Conservation (phyloP, 2,797 vertebrate genomes). For the Sebastolobus altivelis region DNA sequence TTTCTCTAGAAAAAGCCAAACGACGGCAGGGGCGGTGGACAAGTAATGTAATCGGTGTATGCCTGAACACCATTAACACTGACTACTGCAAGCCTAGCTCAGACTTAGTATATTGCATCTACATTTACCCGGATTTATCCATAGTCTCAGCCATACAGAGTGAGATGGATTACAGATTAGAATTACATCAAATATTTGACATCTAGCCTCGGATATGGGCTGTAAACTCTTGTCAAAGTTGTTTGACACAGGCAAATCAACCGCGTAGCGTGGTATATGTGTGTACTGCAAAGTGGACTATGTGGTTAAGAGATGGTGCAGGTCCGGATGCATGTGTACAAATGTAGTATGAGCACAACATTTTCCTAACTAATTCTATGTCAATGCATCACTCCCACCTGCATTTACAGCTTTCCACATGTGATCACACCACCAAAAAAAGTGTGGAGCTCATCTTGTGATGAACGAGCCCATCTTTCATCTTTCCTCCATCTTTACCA, state of each 20-base stretch:
- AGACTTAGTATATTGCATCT: neutral
- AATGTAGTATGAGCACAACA: neutral
- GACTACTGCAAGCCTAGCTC: too few species aligned
- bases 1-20: too few species aligned
- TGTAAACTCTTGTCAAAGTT: conserved; percentile 6
- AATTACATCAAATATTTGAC: neutral
- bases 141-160: neutral
- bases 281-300: neutral
- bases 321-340: neutral
- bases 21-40: too few species aligned
- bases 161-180: neutral
- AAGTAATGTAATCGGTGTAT: too few species aligned
- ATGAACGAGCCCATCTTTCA: neutral
- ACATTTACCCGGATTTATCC: neutral
- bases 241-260: neutral
- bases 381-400: neutral
- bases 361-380: neutral
- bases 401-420: conserved; percentile 2
- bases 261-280: neutral
- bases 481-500: neutral
- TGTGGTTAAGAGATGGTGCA: neutral
- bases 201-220: neutral
- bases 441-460: neutral
- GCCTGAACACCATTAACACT: too few species aligned
- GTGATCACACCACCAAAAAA: neutral